Conservation (phyloP, 35 echinoderm and acorn worm genomes). For the Nesometra sesokonis region DNA sequence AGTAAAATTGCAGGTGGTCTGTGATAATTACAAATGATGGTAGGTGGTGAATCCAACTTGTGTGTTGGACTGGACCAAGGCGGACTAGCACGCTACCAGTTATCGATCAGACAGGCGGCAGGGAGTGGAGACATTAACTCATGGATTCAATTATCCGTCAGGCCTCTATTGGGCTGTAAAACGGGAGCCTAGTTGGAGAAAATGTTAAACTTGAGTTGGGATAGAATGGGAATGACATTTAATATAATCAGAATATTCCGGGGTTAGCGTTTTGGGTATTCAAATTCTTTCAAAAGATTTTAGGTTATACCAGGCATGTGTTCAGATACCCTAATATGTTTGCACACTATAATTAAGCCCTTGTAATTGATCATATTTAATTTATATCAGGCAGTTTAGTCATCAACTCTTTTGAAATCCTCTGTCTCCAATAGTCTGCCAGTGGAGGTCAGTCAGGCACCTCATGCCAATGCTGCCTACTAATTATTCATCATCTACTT, state of each 20-base stretch:
- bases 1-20: not conserved
- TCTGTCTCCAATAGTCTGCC: too few relatives aligned
- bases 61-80: not conserved
- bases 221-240: not conserved
- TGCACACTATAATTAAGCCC: too few relatives aligned
- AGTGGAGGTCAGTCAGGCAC: too few relatives aligned
- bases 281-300: too few relatives aligned
- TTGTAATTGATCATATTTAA: too few relatives aligned
- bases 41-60: not conserved
- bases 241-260: not conserved
- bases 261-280: too few relatives aligned
- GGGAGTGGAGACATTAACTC: not conserved
- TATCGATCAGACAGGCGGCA: not conserved
- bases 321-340: too few relatives aligned
- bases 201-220: not conserved
- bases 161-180: not conserved
- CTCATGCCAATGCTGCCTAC: too few relatives aligned
- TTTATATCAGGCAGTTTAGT: too few relatives aligned
- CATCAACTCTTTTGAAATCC: too few relatives aligned
- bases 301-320: too few relatives aligned
- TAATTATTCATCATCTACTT: too few relatives aligned
- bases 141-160: not conserved
- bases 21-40: not conserved
- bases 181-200: not conserved
- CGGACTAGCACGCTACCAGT: not conserved